Conservation (phyloP, 2,888 invertebrate genomes). For the Lasioglossum oenotherae region DNA sequence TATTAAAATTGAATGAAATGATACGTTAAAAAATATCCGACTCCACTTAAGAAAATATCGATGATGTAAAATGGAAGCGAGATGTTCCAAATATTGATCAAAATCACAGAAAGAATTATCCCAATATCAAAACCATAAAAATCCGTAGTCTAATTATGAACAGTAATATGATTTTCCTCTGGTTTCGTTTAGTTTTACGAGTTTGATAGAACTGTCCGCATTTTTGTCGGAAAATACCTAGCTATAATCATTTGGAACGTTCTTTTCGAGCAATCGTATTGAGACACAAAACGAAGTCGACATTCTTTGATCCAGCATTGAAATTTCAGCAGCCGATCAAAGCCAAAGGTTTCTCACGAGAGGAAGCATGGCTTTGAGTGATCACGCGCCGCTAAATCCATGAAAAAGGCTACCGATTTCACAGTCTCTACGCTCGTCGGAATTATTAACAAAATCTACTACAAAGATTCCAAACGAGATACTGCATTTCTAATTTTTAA, state of each 20-base stretch:
- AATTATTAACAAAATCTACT: background rate
- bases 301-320: conserved; percentile 51
- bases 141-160: background rate
- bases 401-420: conserved; percentile 24
- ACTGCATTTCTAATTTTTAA: background rate
- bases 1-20: background rate
- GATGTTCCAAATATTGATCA: background rate
- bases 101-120: too few relatives aligned
- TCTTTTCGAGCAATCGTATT: conserved; percentile 25
- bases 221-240: background rate
- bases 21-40: too few relatives aligned
- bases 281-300: conserved; percentile 12
- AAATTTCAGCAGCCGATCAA: conserved; percentile 42
- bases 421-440: background rate
- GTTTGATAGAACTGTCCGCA: background rate
- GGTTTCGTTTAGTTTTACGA: background rate
- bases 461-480: background rate
- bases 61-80: background rate
- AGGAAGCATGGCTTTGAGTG: conserved; percentile 35
- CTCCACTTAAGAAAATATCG: too few relatives aligned
- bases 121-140: background rate
- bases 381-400: conserved; percentile 39
- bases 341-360: conserved; percentile 32
- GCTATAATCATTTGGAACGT: conserved; percentile 11
- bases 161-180: background rate